These are phyloP conservation scores for Drosophila carrolli DNA, from an alignment of 1,140 invertebrate species.

Conservation along the genomic window DNA sequence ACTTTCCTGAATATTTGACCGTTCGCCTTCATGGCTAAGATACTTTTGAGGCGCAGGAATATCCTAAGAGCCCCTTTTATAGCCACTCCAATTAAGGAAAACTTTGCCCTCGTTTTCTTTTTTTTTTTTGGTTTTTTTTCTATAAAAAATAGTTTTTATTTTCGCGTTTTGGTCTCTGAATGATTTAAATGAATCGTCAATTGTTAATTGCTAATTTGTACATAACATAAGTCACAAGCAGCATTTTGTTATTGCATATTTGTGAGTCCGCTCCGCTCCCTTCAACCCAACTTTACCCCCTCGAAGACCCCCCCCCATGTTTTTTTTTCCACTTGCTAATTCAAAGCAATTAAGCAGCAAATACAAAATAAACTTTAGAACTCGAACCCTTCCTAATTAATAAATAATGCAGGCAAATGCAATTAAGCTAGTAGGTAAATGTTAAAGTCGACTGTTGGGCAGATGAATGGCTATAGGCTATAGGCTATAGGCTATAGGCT, in stretches of 20 bases:
- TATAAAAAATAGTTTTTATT: conserved; percentile 68
- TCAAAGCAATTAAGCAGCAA: conserved; percentile 23
- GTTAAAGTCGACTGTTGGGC: conserved; percentile 8
- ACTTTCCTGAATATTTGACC: neutral
- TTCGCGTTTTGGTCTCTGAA: conserved; percentile 64
- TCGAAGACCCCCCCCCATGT: neutral
- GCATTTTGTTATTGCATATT: conserved; percentile 73
- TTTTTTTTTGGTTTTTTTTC: conserved; percentile 8
- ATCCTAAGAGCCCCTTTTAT: conserved; percentile 13
- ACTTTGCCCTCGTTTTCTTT: neutral
- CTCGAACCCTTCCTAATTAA: conserved; percentile 29
- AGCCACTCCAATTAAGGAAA: neutral
- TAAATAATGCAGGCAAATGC: conserved; percentile 45
- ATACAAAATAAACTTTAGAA: conserved; percentile 13
- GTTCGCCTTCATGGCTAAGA: conserved; percentile 3
- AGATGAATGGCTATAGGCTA: conserved; percentile 7
- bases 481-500: too few species aligned
- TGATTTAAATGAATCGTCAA: conserved; percentile 68
- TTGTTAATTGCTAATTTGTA: conserved; percentile 80
- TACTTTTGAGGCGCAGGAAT: neutral
- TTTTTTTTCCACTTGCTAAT: neutral
- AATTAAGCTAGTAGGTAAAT: conserved; percentile 37
- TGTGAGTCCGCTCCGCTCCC: conserved; percentile 7
- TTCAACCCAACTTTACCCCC: neutral
- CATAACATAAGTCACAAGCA: conserved; percentile 79